Base-by-base conservation (phyloP, 2,797 vertebrate species). In the Perodicticus potto region DNA sequence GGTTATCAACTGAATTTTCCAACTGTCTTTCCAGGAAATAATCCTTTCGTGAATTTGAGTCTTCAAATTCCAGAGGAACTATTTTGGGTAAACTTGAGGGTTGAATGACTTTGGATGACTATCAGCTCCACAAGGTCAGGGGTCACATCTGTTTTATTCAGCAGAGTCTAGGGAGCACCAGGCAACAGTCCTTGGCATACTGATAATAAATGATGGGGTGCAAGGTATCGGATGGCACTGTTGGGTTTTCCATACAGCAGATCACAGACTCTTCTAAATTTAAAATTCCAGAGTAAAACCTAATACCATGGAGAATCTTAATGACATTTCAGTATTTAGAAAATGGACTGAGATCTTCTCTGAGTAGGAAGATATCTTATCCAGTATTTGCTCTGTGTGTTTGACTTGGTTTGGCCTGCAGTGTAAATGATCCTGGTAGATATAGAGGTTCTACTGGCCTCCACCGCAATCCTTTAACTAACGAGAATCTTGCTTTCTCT, bases 1-100 rank as follows among this genome's bases (percentile, higher is more conserved):
- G 92, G 73, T 93, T 97, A 96, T 96, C 97, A 96, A 96, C 80
- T 59, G 29, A 9, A 83, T 67, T 89, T 63, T 63, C 40, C 8
- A 77, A 72, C 93, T 90, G 74, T 82, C 37, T 94, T 94, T 96
- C 95, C 59, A 70, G 88, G 57, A 80, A 95, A 94, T 32, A 91
- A 45, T 1, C 3, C 19, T 91, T 72, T 6, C 53, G 17, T 37
- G 63, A 94, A 43, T 96, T 96, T 69, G 96, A 86, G 34, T 61
- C 84, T 82, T 89, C 59, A 43, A 70, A 87, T 57, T n/a, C 43
- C 72, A 78, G 55, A 87, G 32, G 91, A 65, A 25, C 29, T 57
- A n/a, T 53, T 76, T 40, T 67, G 67, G 40, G 53, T 80, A 76
- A 89, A 57, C 2, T 12, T 85, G 40, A 61, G 16, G 3, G 17